phyloP scores from a whole-genome alignment of 2,113 vertebrate species.

The Pipa parva region DNA sequence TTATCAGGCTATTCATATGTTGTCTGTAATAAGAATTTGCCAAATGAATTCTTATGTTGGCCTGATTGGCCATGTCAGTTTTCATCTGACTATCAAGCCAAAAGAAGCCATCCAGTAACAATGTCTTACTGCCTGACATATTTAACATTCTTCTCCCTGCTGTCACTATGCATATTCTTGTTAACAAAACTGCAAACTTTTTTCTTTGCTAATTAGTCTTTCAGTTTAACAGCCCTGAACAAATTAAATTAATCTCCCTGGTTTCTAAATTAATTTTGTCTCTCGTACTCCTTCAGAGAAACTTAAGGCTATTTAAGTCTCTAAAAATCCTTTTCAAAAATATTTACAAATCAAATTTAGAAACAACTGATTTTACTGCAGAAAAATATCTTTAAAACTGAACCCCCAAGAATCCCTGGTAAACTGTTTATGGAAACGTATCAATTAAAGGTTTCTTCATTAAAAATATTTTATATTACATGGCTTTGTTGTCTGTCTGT shows the following conservation, averaged over 20 bases:
- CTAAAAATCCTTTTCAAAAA: slow-evolving; percentile 5
- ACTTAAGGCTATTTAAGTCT: slow-evolving; percentile 26
- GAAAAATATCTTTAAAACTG: neutral
- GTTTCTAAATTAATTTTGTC: slow-evolving; percentile 49
- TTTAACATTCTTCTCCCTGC: slow-evolving; percentile 2
- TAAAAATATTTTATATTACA: too few relatives aligned
- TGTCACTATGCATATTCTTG: slow-evolving; percentile 13
- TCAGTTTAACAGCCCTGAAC: slow-evolving; percentile 45
- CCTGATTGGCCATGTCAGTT: slow-evolving; percentile 2
- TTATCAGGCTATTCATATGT: neutral
- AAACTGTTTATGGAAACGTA: neutral
- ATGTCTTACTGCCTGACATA: neutral
- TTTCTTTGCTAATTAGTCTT: slow-evolving; percentile 34
- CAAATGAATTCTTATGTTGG: neutral
- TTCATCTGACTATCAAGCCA: neutral
- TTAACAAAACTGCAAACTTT: slow-evolving; percentile 31
- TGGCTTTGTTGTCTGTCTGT: too few relatives aligned
- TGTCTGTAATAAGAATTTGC: neutral
- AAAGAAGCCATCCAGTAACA: slow-evolving; percentile 4
- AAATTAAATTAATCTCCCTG: slow-evolving; percentile 54
- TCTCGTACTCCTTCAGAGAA: slow-evolving; percentile 17
- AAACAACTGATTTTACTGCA: neutral
- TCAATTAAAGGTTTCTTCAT: too few relatives aligned
- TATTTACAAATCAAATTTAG: slow-evolving; percentile 5
- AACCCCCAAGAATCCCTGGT: neutral